Evolutionary conservation across 2,113 vertebrate species (phyloP).

Genomic region (Cyprinodon brontotheroides): DNA sequence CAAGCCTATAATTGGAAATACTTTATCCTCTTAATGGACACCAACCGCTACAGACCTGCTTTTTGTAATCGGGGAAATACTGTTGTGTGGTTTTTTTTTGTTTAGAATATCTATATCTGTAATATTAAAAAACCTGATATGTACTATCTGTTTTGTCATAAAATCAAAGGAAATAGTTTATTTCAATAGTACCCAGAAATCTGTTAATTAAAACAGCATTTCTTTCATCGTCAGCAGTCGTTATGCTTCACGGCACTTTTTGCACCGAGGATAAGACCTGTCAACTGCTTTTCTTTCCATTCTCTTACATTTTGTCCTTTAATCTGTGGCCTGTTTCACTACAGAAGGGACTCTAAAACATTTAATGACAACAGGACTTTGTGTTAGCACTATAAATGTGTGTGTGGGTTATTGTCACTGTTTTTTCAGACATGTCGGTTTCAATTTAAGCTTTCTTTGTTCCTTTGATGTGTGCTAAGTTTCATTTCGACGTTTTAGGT

Average conservation of each 20-base stretch:
- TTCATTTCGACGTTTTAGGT: too few relatives aligned
- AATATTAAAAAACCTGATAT: not conserved
- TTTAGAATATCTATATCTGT: not conserved
- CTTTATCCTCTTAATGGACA: too few relatives aligned
- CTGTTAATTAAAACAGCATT: not conserved
- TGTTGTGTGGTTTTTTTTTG: too few relatives aligned
- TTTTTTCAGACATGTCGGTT: not conserved
- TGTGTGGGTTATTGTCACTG: not conserved
- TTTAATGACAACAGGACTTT: not conserved
- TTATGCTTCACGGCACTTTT: not conserved
- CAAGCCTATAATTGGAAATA: not conserved
- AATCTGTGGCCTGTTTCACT: not conserved
- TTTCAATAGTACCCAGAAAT: not conserved
- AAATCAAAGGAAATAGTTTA: not conserved
- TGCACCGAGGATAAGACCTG: not conserved
- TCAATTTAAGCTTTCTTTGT: not conserved
- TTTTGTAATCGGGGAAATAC: not conserved
- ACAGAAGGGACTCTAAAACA: not conserved
- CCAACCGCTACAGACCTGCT: not conserved
- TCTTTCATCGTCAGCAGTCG: not conserved
- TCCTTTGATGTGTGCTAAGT: not conserved
- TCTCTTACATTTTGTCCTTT: not conserved
- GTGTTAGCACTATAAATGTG: not conserved
- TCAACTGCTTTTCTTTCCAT: not conserved
- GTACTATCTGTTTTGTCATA: not conserved